These are phyloP conservation scores for Pteropus alecto DNA, from an alignment of 2,113 vertebrate species.

Conservation along the genomic window DNA sequence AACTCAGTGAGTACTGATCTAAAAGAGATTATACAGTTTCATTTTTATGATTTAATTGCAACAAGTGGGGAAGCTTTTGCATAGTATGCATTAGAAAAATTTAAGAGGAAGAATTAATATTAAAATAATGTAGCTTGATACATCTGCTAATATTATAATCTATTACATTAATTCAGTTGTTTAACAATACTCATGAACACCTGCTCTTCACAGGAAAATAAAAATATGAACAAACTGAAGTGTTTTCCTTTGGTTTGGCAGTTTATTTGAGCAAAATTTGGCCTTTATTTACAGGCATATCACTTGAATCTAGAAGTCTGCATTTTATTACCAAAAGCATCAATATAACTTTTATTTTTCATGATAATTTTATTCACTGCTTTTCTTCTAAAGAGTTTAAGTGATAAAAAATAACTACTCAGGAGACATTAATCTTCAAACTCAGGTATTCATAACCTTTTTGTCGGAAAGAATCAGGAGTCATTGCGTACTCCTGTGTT, in stretches of 20 bases:
- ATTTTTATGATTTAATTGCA: neutral
- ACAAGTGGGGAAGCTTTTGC: neutral
- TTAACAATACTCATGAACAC: conserved; percentile 22
- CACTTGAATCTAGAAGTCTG: neutral
- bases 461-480: neutral
- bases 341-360: neutral
- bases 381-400: conserved; percentile 17
- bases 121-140: neutral
- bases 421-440: neutral
- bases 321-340: neutral
- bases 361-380: neutral
- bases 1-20: neutral
- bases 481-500: neutral
- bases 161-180: neutral
- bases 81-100: neutral
- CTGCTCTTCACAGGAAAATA: neutral
- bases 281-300: neutral
- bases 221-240: neutral
- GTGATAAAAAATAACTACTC: neutral
- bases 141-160: neutral
- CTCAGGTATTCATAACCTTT: neutral
- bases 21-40: neutral
- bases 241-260: neutral
- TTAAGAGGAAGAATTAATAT: neutral
- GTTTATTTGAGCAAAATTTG: conserved; percentile 18